Evolutionary conservation across 92 coral and sea anemone species (phyloP), one percentile per base, ranked within the genome.

Genomic region (Actinostola sp.): DNA sequence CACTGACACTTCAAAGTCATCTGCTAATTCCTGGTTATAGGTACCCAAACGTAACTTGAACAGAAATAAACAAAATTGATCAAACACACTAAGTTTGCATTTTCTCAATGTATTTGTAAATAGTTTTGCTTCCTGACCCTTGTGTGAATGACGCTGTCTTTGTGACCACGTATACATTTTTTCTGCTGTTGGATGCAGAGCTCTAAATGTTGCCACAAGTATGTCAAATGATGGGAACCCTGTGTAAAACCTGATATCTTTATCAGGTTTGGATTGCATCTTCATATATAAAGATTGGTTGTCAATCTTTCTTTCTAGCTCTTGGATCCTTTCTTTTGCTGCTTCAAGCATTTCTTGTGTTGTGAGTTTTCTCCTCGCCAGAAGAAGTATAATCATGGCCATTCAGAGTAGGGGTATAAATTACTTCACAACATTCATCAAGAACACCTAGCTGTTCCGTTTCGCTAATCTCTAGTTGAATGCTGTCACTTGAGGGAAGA

Each of bases 131-230:
- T 12, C 27, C 25, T 11, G 5, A 7, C 82, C 73, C n/a, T 66
- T 66, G 20, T 64, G 43, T 52, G 54, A n/a, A 32, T 44, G 73
- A 35, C 58, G 26, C 73, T 76, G 82, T 63, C 50, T 65, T 67
- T 65, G 74, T 5, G 82, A 76, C 74, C 74, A 76, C 26, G 82
- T 49, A 29, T 55, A 77, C 82, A 77, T 77, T 36, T 75, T 75
- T 45, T 75, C 58, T 12, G 80, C 80, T 25, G 80, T 43, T 17
- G 80, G 80, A 0, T 29, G 39, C 27, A 75, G 61, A 16, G 31
- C 71, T 16, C 44, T 30, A 61, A 74, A 74, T 20, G 61, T 46
- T 21, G 0, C 56, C 13, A 67, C 13, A 23, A 73, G 35, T 19
- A 64, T n/a, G 4, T 49, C 52, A 46, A 62, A 75, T 17, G 81